These are phyloP conservation scores for Opisthocomus hoazin DNA, from an alignment of 2,113 vertebrate species.

Conservation along the genomic window DNA sequence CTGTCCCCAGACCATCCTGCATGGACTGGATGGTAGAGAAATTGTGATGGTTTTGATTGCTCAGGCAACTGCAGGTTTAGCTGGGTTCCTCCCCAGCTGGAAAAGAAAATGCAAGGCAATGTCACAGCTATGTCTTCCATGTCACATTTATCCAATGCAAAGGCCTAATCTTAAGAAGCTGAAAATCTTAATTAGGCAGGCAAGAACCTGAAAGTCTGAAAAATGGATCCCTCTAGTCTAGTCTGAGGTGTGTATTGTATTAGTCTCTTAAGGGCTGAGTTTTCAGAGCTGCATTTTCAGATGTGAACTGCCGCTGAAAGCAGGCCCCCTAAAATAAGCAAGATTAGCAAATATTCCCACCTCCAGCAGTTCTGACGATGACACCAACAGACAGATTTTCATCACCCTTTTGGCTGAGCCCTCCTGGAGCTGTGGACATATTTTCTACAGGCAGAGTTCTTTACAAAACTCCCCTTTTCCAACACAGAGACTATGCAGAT, in stretches of 20 bases:
- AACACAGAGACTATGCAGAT: not conserved
- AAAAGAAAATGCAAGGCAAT: not conserved
- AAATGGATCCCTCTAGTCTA: not conserved
- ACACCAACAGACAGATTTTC: slow-evolving; percentile 21
- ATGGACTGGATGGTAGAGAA: not conserved
- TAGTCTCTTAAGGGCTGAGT: not conserved
- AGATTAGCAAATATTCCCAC: slow-evolving; percentile 19
- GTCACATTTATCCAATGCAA: not conserved
- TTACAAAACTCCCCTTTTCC: not conserved
- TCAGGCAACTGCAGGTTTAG: not conserved
- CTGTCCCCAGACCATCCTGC: not conserved
- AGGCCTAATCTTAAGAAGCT: not conserved
- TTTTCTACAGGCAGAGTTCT: not conserved
- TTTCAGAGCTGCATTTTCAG: not conserved
- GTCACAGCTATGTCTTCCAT: not conserved
- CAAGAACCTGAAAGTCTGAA: not conserved
- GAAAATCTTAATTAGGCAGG: slow-evolving; percentile 2
- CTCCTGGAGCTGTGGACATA: not conserved
- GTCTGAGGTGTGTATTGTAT: not conserved
- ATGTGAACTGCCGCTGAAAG: not conserved
- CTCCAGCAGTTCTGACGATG: slow-evolving; percentile 15
- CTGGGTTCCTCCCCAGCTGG: not conserved
- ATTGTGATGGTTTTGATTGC: not conserved
- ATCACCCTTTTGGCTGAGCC: slow-evolving; percentile 13
- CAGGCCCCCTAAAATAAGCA: slow-evolving; percentile 16